Evolutionary conservation across 1,140 invertebrate species (phyloP).

Genomic region (Maconellicoccus hirsutus): DNA sequence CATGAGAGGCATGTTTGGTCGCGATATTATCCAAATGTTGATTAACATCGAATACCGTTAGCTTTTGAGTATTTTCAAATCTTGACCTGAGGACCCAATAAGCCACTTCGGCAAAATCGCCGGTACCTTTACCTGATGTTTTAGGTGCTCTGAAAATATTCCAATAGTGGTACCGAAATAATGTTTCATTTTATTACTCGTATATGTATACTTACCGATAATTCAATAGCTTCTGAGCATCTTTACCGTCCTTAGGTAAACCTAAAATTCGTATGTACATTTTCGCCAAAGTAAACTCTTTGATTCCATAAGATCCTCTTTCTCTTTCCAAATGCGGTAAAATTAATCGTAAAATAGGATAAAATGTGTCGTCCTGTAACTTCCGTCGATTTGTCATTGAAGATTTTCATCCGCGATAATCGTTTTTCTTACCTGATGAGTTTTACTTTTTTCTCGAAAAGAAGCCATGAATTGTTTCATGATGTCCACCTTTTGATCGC

Average conservation of each 20-base stretch:
- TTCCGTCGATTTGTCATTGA: background rate
- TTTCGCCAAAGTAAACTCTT: conserved; percentile 49
- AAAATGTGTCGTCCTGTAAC: conserved; percentile 44
- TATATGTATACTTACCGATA: conserved; percentile 37
- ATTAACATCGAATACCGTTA: conserved; percentile 55
- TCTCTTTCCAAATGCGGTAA: conserved; percentile 54
- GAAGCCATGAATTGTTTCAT: conserved; percentile 11
- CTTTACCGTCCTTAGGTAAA: conserved; percentile 47
- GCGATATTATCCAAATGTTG: conserved; percentile 55
- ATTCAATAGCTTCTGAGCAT: conserved; percentile 51
- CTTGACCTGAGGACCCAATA: conserved; percentile 54
- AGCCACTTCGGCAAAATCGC: conserved; percentile 63
- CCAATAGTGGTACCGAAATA: background rate
- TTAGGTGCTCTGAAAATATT: conserved; percentile 19
- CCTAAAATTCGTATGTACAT: conserved; percentile 56
- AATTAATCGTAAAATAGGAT: conserved; percentile 55
- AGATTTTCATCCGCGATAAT: too few species aligned
- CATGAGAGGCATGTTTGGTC: conserved; percentile 40
- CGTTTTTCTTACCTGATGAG: background rate
- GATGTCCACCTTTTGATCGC: background rate
- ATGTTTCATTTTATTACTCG: background rate
- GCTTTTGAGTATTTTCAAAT: conserved; percentile 38
- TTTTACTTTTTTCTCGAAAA: conserved; percentile 12
- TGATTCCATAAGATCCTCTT: conserved; percentile 51
- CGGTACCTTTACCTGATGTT: conserved; percentile 31